phyloP scores from a whole-genome alignment of 2,888 invertebrate genomes.

The Dasypolia templi region DNA sequence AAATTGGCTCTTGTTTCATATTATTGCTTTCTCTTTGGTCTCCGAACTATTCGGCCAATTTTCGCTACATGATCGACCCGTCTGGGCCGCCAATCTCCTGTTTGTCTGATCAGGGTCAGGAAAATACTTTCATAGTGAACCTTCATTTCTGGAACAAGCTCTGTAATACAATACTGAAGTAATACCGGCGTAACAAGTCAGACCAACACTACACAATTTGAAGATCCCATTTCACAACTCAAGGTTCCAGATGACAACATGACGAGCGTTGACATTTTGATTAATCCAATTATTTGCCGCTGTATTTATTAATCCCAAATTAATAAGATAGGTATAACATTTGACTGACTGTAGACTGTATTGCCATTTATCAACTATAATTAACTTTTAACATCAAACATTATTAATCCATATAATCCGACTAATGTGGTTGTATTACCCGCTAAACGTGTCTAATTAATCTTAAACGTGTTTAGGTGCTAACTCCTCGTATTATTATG shows the following conservation, averaged over 20 bases:
- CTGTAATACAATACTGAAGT: conserved; percentile 43
- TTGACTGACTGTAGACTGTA: conserved; percentile 58
- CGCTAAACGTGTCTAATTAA: conserved; percentile 37
- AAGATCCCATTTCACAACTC: conserved; percentile 48
- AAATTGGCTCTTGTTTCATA: conserved; percentile 48
- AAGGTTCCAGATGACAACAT: conserved; percentile 65
- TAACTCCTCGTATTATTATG: neutral
- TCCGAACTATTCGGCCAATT: conserved; percentile 54
- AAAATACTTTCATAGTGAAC: conserved; percentile 53
- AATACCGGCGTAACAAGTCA: conserved; percentile 48
- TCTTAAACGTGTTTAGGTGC: conserved; percentile 9
- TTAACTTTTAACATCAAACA: conserved; percentile 64
- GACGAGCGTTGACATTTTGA: conserved; percentile 72
- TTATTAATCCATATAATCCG: conserved; percentile 49
- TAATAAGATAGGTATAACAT: conserved; percentile 71
- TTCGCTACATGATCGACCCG: conserved; percentile 61
- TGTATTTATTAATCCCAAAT: conserved; percentile 67
- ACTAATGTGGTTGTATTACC: conserved; percentile 18
- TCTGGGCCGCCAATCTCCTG: conserved; percentile 48
- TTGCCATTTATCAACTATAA: conserved; percentile 64
- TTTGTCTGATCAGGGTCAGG: conserved; percentile 60
- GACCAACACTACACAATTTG: conserved; percentile 58
- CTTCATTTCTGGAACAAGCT: conserved; percentile 43
- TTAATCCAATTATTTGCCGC: conserved; percentile 73
- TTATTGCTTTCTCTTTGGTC: conserved; percentile 36